Evolutionary conservation across 2,888 invertebrate species (phyloP).

Genomic region (Sisyra terminalis): DNA sequence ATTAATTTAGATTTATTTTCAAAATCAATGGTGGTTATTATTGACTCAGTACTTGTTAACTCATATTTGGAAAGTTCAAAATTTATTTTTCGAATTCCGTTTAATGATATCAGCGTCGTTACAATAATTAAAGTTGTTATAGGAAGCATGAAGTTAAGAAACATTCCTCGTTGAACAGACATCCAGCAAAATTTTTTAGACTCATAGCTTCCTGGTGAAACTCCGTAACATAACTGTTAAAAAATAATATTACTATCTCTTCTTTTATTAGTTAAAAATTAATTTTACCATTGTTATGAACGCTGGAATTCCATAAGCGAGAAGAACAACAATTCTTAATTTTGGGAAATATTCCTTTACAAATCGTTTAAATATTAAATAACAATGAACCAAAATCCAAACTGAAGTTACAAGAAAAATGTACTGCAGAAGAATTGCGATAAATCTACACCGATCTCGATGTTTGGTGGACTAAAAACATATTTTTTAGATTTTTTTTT

Average conservation of each 20-base stretch:
- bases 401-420: constrained; percentile 49
- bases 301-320: constrained; percentile 45
- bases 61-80: constrained; percentile 25
- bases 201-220: constrained; percentile 56
- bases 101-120: constrained; percentile 40
- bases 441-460: constrained; percentile 43
- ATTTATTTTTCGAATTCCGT: constrained; percentile 30
- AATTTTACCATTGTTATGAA: constrained; percentile 45
- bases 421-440: constrained; percentile 51
- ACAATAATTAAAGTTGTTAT: constrained; percentile 48
- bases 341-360: constrained; percentile 30
- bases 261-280: neutral
- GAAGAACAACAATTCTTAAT: constrained; percentile 38
- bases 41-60: constrained; percentile 24
- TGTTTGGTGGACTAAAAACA: constrained; percentile 41
- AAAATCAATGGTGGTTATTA: constrained; percentile 7
- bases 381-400: constrained; percentile 51
- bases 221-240: constrained; percentile 42
- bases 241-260: neutral
- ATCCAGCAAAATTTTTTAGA: constrained; percentile 60
- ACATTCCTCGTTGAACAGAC: constrained; percentile 60
- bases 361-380: constrained; percentile 40
- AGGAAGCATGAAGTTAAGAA: constrained; percentile 58
- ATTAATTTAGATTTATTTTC: constrained; percentile 7
- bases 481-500: constrained; percentile 4